phyloP scores from a whole-genome alignment of 1,140 invertebrate species.

The Pachyrhynchus sulphureomaculatus region DNA sequence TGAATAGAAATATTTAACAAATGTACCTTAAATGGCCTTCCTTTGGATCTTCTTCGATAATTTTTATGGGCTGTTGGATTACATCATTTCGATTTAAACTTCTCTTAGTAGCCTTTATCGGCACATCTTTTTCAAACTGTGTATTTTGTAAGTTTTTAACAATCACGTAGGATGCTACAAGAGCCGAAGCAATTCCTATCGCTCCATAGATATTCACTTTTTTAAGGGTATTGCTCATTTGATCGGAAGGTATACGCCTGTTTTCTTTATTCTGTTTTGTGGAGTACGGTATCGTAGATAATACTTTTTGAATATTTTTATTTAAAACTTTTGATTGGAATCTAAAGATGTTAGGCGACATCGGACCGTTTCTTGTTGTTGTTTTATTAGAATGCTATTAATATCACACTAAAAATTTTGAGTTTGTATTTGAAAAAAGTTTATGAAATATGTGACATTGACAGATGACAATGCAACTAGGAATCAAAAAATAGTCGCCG shows the following conservation, averaged over 20 bases:
- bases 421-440: background rate
- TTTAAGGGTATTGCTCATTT: background rate
- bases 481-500: too few relatives aligned
- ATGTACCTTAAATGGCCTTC: too few relatives aligned
- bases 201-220: slow-evolving; percentile 16
- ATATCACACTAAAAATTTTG: slow-evolving; percentile 10
- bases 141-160: too few relatives aligned
- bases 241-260: background rate
- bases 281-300: slow-evolving; percentile 2
- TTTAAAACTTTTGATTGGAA: background rate
- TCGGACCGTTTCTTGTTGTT: background rate
- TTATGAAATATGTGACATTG: background rate
- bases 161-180: slow-evolving; percentile 23
- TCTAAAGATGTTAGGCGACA: slow-evolving; percentile 4
- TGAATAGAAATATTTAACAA: too few relatives aligned
- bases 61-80: too few relatives aligned
- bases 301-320: slow-evolving; percentile 11
- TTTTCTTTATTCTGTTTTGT: background rate
- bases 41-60: too few relatives aligned
- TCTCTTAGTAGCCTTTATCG: too few relatives aligned
- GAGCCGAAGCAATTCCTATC: slow-evolving; percentile 10
- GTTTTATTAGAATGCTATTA: background rate
- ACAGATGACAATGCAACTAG: too few relatives aligned
- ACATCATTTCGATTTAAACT: too few relatives aligned
- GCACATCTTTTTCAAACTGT: too few relatives aligned